Conservation (phyloP, 2,113 vertebrate species). For the Chroicocephalus ridibundus region DNA sequence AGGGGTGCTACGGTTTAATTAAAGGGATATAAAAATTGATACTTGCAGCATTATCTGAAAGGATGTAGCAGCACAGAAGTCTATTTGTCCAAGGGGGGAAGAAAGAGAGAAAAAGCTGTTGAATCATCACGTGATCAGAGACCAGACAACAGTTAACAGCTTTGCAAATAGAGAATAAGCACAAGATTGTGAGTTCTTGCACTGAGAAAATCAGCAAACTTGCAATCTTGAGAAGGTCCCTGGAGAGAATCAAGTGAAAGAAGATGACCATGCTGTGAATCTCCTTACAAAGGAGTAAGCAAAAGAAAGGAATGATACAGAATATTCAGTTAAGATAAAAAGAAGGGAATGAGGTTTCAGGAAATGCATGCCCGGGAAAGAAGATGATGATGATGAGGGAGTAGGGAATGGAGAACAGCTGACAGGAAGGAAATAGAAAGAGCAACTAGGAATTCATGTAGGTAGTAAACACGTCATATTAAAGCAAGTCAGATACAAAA, state of each 20-base stretch:
- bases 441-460: background rate
- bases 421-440: background rate
- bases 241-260: background rate
- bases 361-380: background rate
- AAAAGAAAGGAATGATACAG: background rate
- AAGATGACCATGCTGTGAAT: background rate
- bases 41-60: background rate
- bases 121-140: background rate
- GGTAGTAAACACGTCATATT: background rate
- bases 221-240: background rate
- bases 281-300: background rate
- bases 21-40: background rate
- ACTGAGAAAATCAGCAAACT: background rate
- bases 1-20: background rate
- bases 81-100: background rate
- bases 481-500: background rate
- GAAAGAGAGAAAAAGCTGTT: background rate
- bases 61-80: background rate
- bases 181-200: background rate
- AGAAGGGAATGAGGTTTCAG: background rate
- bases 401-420: background rate
- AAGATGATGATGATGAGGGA: background rate
- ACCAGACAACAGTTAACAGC: background rate
- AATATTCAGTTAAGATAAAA: background rate
- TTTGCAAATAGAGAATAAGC: background rate